Conservation (phyloP, 2,888 invertebrate genomes). For the Rhagonycha fulva region DNA sequence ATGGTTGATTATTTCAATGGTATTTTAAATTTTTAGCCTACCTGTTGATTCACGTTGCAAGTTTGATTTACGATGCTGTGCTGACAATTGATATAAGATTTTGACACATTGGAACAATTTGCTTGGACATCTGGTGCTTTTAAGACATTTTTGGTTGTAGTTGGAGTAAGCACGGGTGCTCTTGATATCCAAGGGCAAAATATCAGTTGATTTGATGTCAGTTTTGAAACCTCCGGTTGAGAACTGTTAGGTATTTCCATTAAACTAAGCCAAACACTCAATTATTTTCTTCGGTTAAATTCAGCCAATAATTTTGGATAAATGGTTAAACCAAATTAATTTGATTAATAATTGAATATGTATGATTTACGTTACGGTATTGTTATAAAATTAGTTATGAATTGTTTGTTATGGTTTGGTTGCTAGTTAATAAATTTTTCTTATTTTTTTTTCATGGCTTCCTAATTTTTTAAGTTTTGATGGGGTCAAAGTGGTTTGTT, state of each 20-base stretch:
- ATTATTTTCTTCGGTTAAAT: background rate
- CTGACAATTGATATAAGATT: background rate
- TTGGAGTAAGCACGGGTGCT: conserved; percentile 24
- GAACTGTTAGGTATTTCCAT: background rate
- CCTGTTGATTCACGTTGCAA: conserved; percentile 1
- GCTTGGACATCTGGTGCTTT: background rate
- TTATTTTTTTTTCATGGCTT: background rate
- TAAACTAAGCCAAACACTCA: background rate
- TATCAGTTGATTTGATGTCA: conserved; percentile 21
- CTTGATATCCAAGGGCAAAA: conserved; percentile 34
- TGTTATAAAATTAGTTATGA: background rate
- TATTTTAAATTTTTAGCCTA: background rate
- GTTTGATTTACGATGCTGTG: background rate
- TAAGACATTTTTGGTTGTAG: background rate
- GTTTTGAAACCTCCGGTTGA: conserved; percentile 15
- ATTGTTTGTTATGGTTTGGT: background rate
- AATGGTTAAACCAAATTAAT: background rate
- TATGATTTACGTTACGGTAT: background rate
- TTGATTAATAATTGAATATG: background rate
- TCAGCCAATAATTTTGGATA: background rate
- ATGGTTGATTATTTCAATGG: background rate
- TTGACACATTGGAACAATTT: background rate
- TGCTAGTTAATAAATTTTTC: background rate
- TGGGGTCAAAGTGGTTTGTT: no score
- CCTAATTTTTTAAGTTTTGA: background rate